These are phyloP conservation scores for Myiagra hebetior DNA, from an alignment of 2,113 vertebrate species.

Conservation along the genomic window DNA sequence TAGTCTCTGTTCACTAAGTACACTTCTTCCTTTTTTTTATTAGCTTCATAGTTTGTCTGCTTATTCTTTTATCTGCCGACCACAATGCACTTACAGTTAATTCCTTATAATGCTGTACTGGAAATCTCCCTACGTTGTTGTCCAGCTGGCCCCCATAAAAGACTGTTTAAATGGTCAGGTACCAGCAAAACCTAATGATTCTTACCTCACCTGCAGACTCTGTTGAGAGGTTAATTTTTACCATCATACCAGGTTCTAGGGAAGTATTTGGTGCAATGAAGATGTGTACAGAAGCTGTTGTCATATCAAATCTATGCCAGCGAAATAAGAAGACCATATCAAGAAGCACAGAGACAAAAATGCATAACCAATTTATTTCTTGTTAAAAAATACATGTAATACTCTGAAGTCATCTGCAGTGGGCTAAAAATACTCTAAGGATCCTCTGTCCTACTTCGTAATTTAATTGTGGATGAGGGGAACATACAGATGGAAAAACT, in stretches of 20 bases:
- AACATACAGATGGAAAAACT: neutral
- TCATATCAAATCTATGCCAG: neutral
- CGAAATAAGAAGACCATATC: neutral
- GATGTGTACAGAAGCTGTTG: neutral
- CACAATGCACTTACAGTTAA: neutral
- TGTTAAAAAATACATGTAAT: neutral
- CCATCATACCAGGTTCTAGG: neutral
- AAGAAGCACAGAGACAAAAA: neutral
- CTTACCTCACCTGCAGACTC: neutral
- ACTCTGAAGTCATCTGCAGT: neutral
- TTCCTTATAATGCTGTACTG: neutral
- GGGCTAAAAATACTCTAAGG: neutral
- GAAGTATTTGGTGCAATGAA: neutral
- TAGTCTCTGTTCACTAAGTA: neutral
- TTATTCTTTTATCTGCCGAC: neutral
- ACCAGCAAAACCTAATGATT: neutral
- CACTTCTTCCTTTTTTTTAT: neutral
- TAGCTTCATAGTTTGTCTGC: neutral
- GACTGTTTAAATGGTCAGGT: neutral
- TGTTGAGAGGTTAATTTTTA: neutral
- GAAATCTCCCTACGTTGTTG: neutral
- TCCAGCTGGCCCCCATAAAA: neutral
- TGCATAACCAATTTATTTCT: neutral
- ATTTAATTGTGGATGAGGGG: neutral
- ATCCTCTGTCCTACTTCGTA: neutral